These are phyloP conservation scores for Tenthredo notha DNA, from an alignment of 2,888 invertebrate genomes.

Conservation along the genomic window DNA sequence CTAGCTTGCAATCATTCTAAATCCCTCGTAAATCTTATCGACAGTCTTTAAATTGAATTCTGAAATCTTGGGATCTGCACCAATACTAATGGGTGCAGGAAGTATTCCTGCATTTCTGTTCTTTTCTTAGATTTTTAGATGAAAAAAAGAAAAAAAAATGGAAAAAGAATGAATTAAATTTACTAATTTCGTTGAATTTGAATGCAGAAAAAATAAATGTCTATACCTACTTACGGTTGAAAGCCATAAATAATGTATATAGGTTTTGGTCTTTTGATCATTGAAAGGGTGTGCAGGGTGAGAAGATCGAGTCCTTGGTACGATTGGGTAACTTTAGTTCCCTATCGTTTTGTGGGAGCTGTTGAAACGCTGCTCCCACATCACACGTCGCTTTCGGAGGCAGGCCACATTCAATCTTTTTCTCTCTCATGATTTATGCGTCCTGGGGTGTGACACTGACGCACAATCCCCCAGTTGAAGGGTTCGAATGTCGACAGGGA, in stretches of 20 bases:
- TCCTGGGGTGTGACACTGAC: constrained; percentile 49
- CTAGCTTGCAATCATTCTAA: too few species aligned
- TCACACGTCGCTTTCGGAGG: constrained; percentile 13
- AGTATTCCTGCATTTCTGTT: too few species aligned
- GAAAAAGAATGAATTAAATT: neutral
- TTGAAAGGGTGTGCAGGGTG: neutral
- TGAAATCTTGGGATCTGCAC: too few species aligned
- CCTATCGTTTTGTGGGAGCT: neutral
- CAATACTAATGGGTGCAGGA: too few species aligned
- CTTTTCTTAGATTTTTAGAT: too few species aligned
- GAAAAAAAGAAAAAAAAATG: neutral
- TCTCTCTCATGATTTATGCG: constrained; percentile 55
- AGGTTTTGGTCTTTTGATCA: neutral
- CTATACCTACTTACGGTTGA: neutral
- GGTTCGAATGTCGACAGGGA: constrained; percentile 13
- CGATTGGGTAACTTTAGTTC: neutral
- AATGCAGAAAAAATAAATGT: too few species aligned
- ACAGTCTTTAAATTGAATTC: too few species aligned
- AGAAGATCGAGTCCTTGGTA: neutral
- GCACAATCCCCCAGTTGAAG: constrained; percentile 37
- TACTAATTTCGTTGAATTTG: too few species aligned
- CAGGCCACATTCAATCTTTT: constrained; percentile 41
- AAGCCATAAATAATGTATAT: neutral
- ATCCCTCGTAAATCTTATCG: too few species aligned
- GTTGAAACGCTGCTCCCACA: constrained; percentile 5